A percentile compares a stretch with the other conserved stretches of the same genome.
These are phyloP conservation scores for Ornithoptera alexandrae DNA, from an alignment of 2,888 invertebrate genomes.

Conservation along the genomic window DNA sequence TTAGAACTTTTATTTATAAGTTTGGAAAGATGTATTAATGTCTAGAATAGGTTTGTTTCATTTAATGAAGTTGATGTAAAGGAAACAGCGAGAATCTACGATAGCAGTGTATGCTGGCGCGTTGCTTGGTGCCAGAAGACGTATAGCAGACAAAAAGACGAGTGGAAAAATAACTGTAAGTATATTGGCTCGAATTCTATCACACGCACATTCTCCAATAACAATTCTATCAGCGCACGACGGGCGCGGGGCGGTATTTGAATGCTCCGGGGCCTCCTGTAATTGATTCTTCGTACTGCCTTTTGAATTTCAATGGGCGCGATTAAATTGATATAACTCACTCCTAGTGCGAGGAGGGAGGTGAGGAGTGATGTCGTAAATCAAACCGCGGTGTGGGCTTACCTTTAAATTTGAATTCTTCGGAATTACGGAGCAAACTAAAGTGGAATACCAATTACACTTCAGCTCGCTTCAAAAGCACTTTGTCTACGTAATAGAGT, in stretches of 20 bases:
- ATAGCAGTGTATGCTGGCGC: no score
- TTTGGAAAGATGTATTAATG: no score
- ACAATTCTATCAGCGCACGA: slow-evolving; percentile 68
- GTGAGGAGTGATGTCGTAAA: slow-evolving; percentile 40
- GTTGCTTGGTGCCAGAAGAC: no score
- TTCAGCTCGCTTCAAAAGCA: no score
- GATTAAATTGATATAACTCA: slow-evolving; percentile 76
- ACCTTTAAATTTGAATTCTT: slow-evolving; percentile 24
- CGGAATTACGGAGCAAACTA: neutral
- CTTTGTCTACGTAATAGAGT: no score
- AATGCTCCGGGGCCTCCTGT: slow-evolving; percentile 56
- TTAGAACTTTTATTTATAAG: no score
- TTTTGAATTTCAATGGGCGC: slow-evolving; percentile 74
- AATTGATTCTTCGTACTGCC: slow-evolving; percentile 71
- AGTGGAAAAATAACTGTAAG: no score
- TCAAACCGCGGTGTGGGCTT: slow-evolving; percentile 44
- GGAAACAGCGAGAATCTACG: no score
- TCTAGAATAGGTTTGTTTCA: no score
- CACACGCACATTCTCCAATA: slow-evolving; percentile 76
- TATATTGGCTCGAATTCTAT: slow-evolving; percentile 71
- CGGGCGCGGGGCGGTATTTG: slow-evolving; percentile 61
- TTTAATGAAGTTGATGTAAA: no score
- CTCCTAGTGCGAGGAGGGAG: slow-evolving; percentile 36
- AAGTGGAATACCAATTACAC: no score
- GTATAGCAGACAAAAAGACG: no score